Base-by-base conservation (phyloP, 30 jellyfish, hydroid and myxozoan genomes). In the Aurelia sp. region DNA sequence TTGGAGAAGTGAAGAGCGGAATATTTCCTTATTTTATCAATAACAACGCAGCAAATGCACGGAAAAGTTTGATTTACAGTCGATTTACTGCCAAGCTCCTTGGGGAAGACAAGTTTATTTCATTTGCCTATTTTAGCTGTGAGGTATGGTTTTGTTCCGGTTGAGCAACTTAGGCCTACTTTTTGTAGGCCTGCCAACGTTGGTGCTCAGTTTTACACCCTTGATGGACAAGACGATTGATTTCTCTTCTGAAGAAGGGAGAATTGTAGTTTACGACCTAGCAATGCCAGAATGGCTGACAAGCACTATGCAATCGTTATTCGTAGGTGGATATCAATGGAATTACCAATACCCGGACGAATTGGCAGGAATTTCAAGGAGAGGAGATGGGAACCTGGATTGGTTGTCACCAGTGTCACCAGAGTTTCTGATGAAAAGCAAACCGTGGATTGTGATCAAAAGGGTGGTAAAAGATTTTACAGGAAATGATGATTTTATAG, bases 221-320 rank as follows among this genome's bases (percentile, higher is more conserved):
- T 44, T 19, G 47, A 47, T 71, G 65, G 64, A 53, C 11, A 70
- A 48, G 63, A 55, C 91, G 58, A 59, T 82, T 11, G 19, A 71
- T 59, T 82, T 70, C 41, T 9, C 23, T 16, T 68, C 85, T 11
- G 71, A 53, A 13, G 85, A 69, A 17, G 91, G 91, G 57, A 19
- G n/a, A 6, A 50, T 82, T 27, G 91, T 86, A 6, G 91, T 59
- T 10, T 82, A 82, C 71, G 91, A 82, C 76, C 17, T 48, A 18
- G 91, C 91, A 3, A 69, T 82, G 91, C 91, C 91, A 12, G 79
- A 66, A 82, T 82, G 91, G 91, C 20, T 82, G 20, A 27, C 91
- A 11, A 8, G 18, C 40, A 17, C 17, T 18, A 11, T 74, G 7
- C 63, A 40, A 57, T 12, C 47, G 2, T 27, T 57, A 23, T 68